Percentiles rank a stretch among this genome's conserved stretches.
phyloP scores from a whole-genome alignment of 1,140 invertebrate species.

The Pseudobourletiella spinata region DNA sequence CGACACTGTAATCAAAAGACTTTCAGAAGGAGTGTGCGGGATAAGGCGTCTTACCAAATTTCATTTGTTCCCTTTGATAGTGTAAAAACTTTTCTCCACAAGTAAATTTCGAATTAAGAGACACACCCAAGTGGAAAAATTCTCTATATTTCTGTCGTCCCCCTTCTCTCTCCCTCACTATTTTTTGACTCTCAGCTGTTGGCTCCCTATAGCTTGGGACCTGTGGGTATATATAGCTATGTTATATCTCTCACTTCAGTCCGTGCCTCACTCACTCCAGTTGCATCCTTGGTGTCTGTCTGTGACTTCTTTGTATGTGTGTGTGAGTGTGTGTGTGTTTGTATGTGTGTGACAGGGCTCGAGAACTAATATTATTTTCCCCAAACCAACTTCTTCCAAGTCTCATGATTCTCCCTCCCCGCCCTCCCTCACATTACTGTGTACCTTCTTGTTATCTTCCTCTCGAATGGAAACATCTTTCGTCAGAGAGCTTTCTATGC shows the following conservation, averaged over 20 bases:
- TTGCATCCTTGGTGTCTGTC: no score
- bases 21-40: slow-evolving; percentile 25
- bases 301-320: no score
- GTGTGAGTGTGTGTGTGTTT: neutral
- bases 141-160: slow-evolving; percentile 14
- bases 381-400: neutral
- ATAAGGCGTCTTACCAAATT: slow-evolving; percentile 29
- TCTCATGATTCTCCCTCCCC: neutral
- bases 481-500: neutral
- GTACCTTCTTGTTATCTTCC: neutral
- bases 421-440: neutral
- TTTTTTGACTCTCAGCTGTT: slow-evolving; percentile 1
- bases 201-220: neutral
- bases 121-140: slow-evolving; percentile 30
- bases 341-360: neutral
- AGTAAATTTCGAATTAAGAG: slow-evolving; percentile 31
- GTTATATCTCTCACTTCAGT: no score
- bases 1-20: slow-evolving; percentile 35
- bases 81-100: slow-evolving; percentile 30
- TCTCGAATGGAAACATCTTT: slow-evolving; percentile 9
- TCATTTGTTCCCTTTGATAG: slow-evolving; percentile 32
- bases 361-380: slow-evolving; percentile 9
- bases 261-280: no score
- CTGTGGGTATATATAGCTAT: neutral
- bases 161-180: neutral